Conservation (phyloP, 2,888 invertebrate species). For the Chymomyza procnemis region DNA sequence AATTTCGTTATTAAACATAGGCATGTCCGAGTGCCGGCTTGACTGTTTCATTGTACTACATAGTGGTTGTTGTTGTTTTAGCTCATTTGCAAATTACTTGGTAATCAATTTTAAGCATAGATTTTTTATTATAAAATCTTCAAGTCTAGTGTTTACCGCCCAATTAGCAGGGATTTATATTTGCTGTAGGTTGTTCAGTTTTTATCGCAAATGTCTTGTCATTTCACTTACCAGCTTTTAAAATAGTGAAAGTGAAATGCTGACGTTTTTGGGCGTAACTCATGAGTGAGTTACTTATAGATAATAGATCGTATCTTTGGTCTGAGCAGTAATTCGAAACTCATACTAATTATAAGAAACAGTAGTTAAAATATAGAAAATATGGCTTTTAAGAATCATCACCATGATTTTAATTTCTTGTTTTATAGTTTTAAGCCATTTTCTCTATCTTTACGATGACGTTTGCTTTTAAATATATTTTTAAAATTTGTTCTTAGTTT, state of each 20-base stretch:
- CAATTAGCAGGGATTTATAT: conserved; percentile 31
- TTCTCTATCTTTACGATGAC: too few relatives aligned
- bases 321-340: too few relatives aligned
- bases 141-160: too few relatives aligned
- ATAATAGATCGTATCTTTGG: neutral
- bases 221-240: conserved; percentile 1
- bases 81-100: conserved; percentile 52
- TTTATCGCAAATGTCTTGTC: conserved; percentile 19
- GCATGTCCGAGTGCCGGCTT: neutral
- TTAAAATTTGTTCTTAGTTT: too few relatives aligned
- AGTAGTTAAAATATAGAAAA: too few relatives aligned
- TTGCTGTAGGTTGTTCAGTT: conserved; percentile 13
- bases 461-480: too few relatives aligned
- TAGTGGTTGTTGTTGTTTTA: conserved; percentile 20
- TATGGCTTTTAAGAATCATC: too few relatives aligned
- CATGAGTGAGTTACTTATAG: neutral
- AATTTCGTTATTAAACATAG: conserved; percentile 12
- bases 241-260: conserved; percentile 32
- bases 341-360: too few relatives aligned
- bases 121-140: neutral
- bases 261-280: conserved; percentile 7
- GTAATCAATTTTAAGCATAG: conserved; percentile 37
- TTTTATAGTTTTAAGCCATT: too few relatives aligned
- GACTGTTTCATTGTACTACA: conserved; percentile 7
- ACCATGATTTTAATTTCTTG: too few relatives aligned